These are phyloP conservation scores for Erpetoichthys calabaricus DNA, from an alignment of 2,797 vertebrate genomes.

Conservation along the genomic window DNA sequence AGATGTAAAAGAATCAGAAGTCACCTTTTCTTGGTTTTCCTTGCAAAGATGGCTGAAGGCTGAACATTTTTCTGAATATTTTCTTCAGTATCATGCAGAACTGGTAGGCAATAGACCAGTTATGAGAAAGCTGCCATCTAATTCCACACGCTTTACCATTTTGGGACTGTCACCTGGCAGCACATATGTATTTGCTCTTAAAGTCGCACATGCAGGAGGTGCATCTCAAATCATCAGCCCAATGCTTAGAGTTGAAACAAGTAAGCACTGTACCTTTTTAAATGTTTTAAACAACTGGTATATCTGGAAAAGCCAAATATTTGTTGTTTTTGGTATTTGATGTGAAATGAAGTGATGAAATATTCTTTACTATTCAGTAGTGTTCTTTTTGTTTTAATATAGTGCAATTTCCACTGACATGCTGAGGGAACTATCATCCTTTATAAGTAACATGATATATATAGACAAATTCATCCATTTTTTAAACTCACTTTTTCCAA, in stretches of 20 bases:
- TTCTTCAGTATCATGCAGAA: slow-evolving; percentile 52
- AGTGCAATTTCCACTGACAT: too few species aligned
- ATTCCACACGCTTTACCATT: slow-evolving; percentile 37
- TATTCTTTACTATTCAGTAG: too few species aligned
- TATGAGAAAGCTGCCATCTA: slow-evolving; percentile 25
- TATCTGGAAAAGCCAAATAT: too few species aligned
- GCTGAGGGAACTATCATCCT: too few species aligned
- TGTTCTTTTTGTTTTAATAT: too few species aligned
- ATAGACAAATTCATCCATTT: too few species aligned
- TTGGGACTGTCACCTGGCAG: slow-evolving; percentile 57
- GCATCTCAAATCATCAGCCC: slow-evolving; percentile 49
- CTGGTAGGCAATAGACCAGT: slow-evolving; percentile 15
- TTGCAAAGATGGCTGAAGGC: slow-evolving; percentile 30
- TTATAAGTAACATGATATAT: too few species aligned
- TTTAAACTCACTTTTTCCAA: too few species aligned
- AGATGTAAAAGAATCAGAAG: slow-evolving; percentile 51
- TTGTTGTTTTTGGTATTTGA: too few species aligned
- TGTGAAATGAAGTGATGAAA: too few species aligned
- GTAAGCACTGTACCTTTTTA: slow-evolving; percentile 32
- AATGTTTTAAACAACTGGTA: too few species aligned
- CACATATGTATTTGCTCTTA: slow-evolving; percentile 55
- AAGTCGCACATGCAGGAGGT: slow-evolving; percentile 42
- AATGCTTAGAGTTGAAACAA: slow-evolving; percentile 38
- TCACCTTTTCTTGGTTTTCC: slow-evolving; percentile 47
- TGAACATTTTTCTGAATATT: slow-evolving; percentile 31